Conservation (phyloP, 2,888 invertebrate species). For the Phaedon cochleariae region DNA sequence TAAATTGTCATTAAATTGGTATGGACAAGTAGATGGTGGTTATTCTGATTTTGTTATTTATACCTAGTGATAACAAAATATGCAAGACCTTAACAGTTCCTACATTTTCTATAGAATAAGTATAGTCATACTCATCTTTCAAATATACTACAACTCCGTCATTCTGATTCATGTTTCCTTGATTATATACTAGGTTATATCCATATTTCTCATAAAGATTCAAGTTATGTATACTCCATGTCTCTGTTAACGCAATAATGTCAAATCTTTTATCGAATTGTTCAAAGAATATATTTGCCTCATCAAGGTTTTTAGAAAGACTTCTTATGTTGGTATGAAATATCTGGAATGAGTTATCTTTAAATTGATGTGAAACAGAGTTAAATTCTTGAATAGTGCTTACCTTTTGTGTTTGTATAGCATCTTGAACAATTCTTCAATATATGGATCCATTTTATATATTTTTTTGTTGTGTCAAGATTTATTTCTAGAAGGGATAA, state of each 20-base stretch:
- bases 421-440: background rate
- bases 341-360: background rate
- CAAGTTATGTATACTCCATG: background rate
- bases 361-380: background rate
- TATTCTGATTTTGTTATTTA: too few species aligned
- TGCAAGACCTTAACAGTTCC: conserved; percentile 1
- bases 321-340: conserved; percentile 5
- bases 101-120: background rate
- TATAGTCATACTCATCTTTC: too few species aligned
- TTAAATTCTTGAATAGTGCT: conserved; percentile 4
- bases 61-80: background rate
- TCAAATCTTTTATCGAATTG: too few species aligned
- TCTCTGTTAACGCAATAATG: too few species aligned
- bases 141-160: too few species aligned
- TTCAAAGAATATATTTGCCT: background rate
- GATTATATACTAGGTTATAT: too few species aligned
- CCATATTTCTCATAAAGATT: conserved; percentile 1
- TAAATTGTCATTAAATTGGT: background rate
- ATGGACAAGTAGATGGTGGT: background rate
- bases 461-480: background rate
- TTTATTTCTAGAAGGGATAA: background rate
- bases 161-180: too few species aligned
- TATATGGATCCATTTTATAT: background rate
- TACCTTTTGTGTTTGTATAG: background rate
- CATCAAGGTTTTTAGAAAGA: background rate